phyloP scores from a whole-genome alignment of 2,888 invertebrate species.

The Drosophila imparisetae region DNA sequence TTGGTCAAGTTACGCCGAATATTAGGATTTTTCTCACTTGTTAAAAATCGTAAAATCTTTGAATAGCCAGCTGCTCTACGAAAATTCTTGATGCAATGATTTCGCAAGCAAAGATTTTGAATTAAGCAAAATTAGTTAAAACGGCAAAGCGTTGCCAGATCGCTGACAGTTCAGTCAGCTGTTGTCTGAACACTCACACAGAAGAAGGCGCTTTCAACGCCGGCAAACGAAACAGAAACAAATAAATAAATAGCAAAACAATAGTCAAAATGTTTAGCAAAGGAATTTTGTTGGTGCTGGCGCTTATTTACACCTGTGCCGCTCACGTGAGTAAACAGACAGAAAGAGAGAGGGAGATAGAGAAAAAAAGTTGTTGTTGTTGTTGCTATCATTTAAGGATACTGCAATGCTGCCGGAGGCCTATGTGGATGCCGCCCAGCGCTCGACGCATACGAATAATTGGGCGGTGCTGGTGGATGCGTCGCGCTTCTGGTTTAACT shows the following conservation, averaged over 20 bases:
- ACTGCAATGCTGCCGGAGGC: conserved; percentile 74
- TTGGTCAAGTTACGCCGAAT: no score
- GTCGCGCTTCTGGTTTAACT: conserved; percentile 99
- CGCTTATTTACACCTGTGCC: conserved; percentile 11
- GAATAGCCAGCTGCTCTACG: not conserved
- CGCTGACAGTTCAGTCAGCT: conserved; percentile 28
- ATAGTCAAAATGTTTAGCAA: conserved; percentile 34
- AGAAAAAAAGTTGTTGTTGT: not conserved
- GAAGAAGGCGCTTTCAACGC: conserved; percentile 10
- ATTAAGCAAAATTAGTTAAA: not conserved
- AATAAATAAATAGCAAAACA: conserved; percentile 8
- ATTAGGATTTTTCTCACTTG: not conserved
- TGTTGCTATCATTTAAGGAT: conserved; percentile 22
- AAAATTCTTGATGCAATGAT: not conserved
- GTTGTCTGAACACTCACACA: conserved; percentile 9
- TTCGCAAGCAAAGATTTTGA: not conserved
- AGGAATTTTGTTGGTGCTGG: conserved; percentile 13
- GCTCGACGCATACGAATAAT: conserved; percentile 94
- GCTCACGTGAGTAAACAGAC: conserved; percentile 29
- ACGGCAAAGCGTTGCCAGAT: conserved; percentile 20
- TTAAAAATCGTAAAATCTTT: not conserved
- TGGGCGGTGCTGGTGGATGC: conserved; percentile 99
- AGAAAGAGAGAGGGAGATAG: not conserved
- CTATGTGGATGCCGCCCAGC: conserved; percentile 80
- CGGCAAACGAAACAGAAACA: conserved; percentile 27